phyloP scores from a whole-genome alignment of 2,113 vertebrate genomes.

The Onychostruthus taczanowskii region DNA sequence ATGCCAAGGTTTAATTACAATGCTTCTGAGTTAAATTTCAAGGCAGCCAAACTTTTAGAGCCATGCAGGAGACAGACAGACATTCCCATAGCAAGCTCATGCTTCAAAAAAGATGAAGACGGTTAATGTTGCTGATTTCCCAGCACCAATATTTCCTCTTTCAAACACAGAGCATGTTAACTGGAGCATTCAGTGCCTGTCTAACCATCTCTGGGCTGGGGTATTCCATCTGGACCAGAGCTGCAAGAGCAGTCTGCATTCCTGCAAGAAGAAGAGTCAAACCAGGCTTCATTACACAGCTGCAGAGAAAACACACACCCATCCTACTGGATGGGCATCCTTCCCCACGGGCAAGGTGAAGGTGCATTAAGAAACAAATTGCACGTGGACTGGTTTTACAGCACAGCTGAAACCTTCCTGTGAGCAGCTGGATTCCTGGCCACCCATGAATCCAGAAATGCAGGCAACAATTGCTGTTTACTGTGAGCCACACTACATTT shows the following conservation, averaged over 20 bases:
- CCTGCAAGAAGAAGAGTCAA: conserved; percentile 17
- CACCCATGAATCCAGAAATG: neutral
- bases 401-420: neutral
- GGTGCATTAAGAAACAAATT: neutral
- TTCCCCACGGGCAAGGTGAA: neutral
- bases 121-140: neutral
- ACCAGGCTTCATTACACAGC: neutral
- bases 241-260: conserved; percentile 26
- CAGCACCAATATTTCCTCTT: neutral
- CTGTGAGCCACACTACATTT: neutral
- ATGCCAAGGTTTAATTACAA: conserved; percentile 34
- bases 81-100: neutral
- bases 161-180: neutral
- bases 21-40: neutral
- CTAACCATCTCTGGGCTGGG: conserved; percentile 34
- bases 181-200: conserved; percentile 5
- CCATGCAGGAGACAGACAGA: neutral
- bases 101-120: neutral
- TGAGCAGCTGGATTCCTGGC: neutral
- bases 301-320: neutral
- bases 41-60: neutral
- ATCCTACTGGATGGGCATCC: neutral
- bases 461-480: neutral
- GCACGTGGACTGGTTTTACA: neutral
- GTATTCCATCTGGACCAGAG: conserved; percentile 47